Base-by-base conservation (phyloP, 2,888 invertebrate genomes). In the Tetropium fuscum region DNA sequence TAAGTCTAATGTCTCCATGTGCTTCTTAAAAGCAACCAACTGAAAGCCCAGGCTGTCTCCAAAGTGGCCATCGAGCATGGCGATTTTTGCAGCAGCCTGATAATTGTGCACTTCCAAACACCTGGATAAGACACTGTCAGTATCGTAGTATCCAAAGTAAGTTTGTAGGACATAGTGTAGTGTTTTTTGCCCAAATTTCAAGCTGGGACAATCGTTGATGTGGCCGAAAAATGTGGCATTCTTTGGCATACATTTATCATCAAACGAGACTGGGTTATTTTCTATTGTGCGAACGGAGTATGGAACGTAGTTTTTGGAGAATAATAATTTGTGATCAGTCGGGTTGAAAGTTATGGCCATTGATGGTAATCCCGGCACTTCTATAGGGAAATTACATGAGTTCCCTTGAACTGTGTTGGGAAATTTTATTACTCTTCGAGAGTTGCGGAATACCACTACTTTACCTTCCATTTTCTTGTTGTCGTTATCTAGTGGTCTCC, bases 361-460 rank as follows among this genome's bases (percentile, higher is more conserved):
- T 2, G 79, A 72, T 13, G 82, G 82, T 58, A 82, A 66, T 16
- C 81, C 80, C 1, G 81, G 80, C 5, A 82, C 77, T 75, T 82
- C 82, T 27, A 81, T 76, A 0, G 82, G 81, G 34, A 75, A 73
- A 18, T 73, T 71, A 41, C 81, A 80, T 1, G 75, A 65, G 53
- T 72, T 76, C 7, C 74, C 75, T 41, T 76, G 76, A 15, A 72
- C 64, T 36, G 74, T 73, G 57, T 78, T 84, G 0, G 90, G 89
- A 49, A 90, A 85, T 78, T 90, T 89, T 36, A 91, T 87, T 2
- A 91, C 85, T n/a, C 91, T 84, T 76, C 88, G 90, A 0, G 89
- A 89, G 5, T 89, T 90, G 76, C 90, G 90, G 78, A 90, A 85
- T 79, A 90, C 84, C 16, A 91, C 86, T 6, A 90, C 79, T 69